Evolutionary conservation across 2,113 vertebrate genomes (phyloP).

Genomic region (Brachypodius melanocephalos): DNA sequence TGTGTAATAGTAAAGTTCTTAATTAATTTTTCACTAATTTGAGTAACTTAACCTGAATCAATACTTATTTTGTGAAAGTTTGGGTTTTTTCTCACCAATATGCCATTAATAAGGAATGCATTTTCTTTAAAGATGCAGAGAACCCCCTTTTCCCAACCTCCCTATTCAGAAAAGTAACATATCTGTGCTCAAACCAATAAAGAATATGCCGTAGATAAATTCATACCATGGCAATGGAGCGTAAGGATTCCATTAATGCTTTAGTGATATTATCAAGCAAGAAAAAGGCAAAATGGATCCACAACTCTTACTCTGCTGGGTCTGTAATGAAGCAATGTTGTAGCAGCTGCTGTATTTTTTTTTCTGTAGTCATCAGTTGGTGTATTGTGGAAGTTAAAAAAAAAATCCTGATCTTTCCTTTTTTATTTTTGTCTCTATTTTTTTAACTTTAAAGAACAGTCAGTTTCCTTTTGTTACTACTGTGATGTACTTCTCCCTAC

Average conservation of each 20-base stretch:
- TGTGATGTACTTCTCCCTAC: not conserved
- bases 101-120: not conserved
- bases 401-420: not conserved
- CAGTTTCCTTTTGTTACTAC: slow-evolving; percentile 19
- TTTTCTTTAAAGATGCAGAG: not conserved
- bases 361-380: slow-evolving; percentile 2
- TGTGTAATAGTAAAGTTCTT: not conserved
- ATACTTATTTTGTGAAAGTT: not conserved
- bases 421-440: not conserved
- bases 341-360: slow-evolving; percentile 1
- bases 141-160: not conserved
- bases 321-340: slow-evolving; percentile 64
- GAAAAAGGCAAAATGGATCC: slow-evolving; percentile 66
- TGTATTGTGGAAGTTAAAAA: slow-evolving; percentile 5
- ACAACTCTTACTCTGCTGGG: slow-evolving; percentile 31
- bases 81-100: not conserved
- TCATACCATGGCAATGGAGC: slow-evolving; percentile 48
- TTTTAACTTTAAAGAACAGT: not conserved
- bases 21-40: not conserved
- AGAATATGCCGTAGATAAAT: slow-evolving; percentile 45
- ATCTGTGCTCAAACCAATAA: slow-evolving; percentile 43
- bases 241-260: slow-evolving; percentile 71
- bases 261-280: slow-evolving; percentile 68
- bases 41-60: not conserved
- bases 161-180: not conserved